A percentile compares a stretch with the other conserved stretches of the same genome.
Evolutionary conservation across 2,888 invertebrate species (phyloP).

Genomic region (Nezara viridula): DNA sequence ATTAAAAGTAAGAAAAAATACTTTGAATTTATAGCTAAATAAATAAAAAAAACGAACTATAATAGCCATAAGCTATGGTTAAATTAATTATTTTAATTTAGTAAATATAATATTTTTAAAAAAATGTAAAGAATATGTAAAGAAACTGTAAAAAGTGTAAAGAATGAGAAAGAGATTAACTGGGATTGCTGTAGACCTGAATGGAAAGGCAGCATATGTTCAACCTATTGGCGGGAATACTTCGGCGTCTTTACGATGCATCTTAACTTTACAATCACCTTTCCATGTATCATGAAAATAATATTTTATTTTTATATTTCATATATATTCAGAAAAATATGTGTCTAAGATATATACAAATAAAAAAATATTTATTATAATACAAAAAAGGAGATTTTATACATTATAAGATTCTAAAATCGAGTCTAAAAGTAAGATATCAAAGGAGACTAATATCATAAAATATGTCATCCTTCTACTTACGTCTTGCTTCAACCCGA

Average conservation of each 20-base stretch:
- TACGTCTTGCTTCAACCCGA: background rate
- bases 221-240: background rate
- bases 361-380: background rate
- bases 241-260: background rate
- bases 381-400: background rate
- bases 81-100: too few relatives aligned
- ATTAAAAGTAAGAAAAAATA: too few relatives aligned
- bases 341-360: background rate
- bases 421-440: background rate
- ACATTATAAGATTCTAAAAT: background rate
- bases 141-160: background rate
- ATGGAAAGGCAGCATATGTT: background rate
- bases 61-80: too few relatives aligned
- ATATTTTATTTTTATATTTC: background rate
- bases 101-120: too few relatives aligned
- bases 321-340: background rate
- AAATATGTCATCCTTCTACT: background rate
- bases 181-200: background rate
- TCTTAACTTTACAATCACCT: background rate
- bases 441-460: background rate
- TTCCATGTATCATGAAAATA: background rate
- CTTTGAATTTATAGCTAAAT: too few relatives aligned
- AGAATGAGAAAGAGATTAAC: background rate
- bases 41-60: too few relatives aligned
- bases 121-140: too few relatives aligned